Base-by-base conservation (phyloP, 1,140 invertebrate species). In the Neodiprion virginianus region DNA sequence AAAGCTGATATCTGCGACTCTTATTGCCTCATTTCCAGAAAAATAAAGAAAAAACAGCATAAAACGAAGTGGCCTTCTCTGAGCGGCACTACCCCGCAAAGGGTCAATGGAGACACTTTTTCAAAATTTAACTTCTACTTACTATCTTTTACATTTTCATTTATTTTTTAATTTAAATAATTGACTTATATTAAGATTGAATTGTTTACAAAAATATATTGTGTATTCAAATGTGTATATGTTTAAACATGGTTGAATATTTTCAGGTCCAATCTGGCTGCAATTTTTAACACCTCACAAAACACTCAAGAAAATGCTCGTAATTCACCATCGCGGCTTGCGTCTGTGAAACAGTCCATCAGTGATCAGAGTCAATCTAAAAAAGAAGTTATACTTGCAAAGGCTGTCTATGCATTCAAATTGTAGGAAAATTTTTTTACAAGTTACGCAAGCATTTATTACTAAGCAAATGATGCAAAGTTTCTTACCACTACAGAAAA, bases 351-450 rank as follows among this genome's bases (percentile, higher is more conserved):
- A 71, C 74, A 71, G 69, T 23, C 70, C 48, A 67, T 21, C 71
- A 68, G 12, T 61, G 53, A 48, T 61, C 77, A 77, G 74, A 76
- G 71, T 69, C 48, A 53, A 65, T 74, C 69, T 10, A 85, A 86
- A 75, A 79, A 79, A n/a, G 83, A 86, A 76, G 80, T 87, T 2
- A 75, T 87, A 53, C 69, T 85, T 72, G 85, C 85, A n/a, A 87
- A 86, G 81, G 79, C 77, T 53, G 79, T 87, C 12, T 78, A 84
- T 72, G 85, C 80, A 70, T 87, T 80, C 71, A 85, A 87, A 81
- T 79, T 85, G 84, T 86, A 79, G 81, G 78, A 70, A 48, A 23
- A 14, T 40, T 71, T 7, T 65, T 40, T 40, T 2, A 40, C 1
- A 61, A 50, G 8, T 75, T 4, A 40, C 3, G 28, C 28, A 40